phyloP scores from a whole-genome alignment of 2,797 vertebrate genomes.

The Tauraco hartlaubi region DNA sequence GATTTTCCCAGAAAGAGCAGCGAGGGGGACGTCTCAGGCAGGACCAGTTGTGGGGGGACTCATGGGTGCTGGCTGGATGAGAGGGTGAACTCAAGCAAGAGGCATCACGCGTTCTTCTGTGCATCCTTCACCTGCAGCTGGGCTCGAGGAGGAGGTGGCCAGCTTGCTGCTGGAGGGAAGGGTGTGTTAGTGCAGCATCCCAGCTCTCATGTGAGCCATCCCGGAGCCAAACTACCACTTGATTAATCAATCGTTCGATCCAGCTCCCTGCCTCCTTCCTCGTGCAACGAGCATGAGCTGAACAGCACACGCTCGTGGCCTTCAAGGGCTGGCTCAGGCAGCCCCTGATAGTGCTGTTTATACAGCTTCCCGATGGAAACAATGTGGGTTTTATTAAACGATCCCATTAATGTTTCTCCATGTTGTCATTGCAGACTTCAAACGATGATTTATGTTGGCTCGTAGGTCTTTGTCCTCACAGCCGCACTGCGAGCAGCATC shows the following conservation, averaged over 20 bases:
- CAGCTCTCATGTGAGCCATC: background rate
- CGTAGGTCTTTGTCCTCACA: constrained; percentile 54
- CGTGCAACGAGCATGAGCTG: background rate
- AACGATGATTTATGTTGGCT: constrained; percentile 72
- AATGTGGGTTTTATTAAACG: constrained; percentile 70
- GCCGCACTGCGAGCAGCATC: constrained; percentile 30
- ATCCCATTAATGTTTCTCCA: constrained; percentile 65
- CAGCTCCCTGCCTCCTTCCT: constrained; percentile 11
- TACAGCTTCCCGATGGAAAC: constrained; percentile 64
- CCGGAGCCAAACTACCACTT: constrained; percentile 46
- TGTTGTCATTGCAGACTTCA: constrained; percentile 70
- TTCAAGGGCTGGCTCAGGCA: constrained; percentile 27
- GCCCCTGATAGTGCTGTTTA: constrained; percentile 52
- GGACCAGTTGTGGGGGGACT: background rate
- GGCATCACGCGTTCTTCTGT: constrained; percentile 12
- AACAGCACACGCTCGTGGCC: background rate
- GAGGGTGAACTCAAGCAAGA: background rate
- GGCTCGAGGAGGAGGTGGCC: background rate
- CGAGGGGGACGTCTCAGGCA: background rate
- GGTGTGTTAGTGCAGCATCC: background rate
- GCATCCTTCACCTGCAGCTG: constrained; percentile 66
- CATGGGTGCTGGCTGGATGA: background rate
- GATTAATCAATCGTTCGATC: background rate
- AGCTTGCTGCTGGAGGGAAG: background rate
- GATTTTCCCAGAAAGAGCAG: background rate